Percentiles rank a stretch among this genome's conserved stretches.
These are phyloP conservation scores for Cyclura pinguis DNA, from an alignment of 2,797 vertebrate species.

Conservation along the genomic window DNA sequence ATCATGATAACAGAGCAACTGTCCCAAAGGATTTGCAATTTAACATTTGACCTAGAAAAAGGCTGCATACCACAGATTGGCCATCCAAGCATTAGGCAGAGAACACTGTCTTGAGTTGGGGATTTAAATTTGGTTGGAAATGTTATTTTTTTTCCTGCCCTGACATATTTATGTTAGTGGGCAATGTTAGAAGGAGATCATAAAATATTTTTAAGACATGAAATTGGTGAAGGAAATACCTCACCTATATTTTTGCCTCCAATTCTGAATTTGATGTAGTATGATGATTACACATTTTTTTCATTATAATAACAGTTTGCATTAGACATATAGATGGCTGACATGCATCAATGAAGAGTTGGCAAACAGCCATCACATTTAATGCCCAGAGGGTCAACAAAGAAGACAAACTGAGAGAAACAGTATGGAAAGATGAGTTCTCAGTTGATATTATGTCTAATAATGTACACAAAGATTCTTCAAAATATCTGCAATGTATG, in stretches of 20 bases:
- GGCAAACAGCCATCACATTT: not conserved
- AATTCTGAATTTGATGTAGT: not conserved
- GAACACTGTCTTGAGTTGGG: not conserved
- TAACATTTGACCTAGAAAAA: not conserved
- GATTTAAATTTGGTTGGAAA: not conserved
- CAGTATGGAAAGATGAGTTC: not conserved
- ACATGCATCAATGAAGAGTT: not conserved
- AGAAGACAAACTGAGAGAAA: too few relatives aligned
- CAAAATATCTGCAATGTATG: not conserved
- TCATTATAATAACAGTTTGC: not conserved
- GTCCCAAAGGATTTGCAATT: not conserved
- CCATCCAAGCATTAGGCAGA: not conserved
- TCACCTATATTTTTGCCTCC: not conserved
- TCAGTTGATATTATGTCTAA: not conserved
- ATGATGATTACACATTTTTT: not conserved
- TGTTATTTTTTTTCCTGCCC: not conserved
- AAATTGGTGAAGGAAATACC: not conserved
- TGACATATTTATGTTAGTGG: not conserved
- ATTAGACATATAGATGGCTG: too few relatives aligned
- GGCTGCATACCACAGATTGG: not conserved
- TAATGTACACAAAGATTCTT: not conserved
- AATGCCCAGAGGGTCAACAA: not conserved
- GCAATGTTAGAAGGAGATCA: not conserved
- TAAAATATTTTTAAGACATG: not conserved
- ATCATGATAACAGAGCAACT: not conserved